Conservation (phyloP, 2,113 vertebrate species). For the Mobula birostris region DNA sequence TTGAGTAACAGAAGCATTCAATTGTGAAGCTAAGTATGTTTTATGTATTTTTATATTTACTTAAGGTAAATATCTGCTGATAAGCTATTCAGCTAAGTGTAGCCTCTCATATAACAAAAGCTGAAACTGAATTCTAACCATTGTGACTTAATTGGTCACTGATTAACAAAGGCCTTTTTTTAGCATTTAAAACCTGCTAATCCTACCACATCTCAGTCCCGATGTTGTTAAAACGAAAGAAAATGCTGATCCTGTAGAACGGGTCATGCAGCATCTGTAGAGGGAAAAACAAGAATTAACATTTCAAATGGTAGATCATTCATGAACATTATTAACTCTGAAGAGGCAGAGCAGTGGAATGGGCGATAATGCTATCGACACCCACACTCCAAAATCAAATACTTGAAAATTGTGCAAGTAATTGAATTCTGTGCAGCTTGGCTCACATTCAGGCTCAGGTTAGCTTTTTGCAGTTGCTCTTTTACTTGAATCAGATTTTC, state of each 20-base stretch:
- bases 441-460: neutral
- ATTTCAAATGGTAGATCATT: too few species aligned
- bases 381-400: neutral
- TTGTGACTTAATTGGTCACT: neutral
- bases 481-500: neutral
- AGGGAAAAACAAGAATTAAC: too few species aligned
- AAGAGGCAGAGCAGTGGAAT: too few species aligned
- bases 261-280: too few species aligned
- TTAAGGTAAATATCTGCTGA: neutral
- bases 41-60: conserved; percentile 12
- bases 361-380: neutral
- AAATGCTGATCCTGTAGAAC: too few species aligned
- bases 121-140: neutral
- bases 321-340: too few species aligned
- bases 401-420: neutral
- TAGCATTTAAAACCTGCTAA: neutral
- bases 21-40: neutral
- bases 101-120: neutral
- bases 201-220: neutral
- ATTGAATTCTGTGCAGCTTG: neutral
- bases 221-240: too few species aligned
- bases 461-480: neutral
- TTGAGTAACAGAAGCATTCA: neutral
- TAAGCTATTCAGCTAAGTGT: neutral
- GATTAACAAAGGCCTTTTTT: neutral